These are phyloP conservation scores for Homalodisca vitripennis DNA, from an alignment of 1,140 invertebrate genomes.

Conservation along the genomic window DNA sequence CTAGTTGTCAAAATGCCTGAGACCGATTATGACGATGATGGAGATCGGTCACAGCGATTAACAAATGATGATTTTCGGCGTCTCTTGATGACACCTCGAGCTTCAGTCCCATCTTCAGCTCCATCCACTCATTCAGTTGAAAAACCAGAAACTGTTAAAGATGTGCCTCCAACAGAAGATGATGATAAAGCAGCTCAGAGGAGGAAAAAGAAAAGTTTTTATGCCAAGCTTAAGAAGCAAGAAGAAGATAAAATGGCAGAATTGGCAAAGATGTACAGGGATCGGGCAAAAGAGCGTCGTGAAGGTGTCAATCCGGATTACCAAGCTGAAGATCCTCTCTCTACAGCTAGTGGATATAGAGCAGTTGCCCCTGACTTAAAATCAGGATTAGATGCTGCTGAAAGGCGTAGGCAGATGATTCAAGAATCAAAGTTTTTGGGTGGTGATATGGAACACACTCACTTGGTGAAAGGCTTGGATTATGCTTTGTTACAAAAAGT, in stretches of 20 bases:
- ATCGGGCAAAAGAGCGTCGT: conserved; percentile 89
- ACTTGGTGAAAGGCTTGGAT: conserved; percentile 99
- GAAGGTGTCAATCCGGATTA: conserved; percentile 84
- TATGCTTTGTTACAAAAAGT: conserved; percentile 99
- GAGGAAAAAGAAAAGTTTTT: conserved; percentile 87
- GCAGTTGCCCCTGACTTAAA: conserved; percentile 95
- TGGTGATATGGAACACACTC: conserved; percentile 99
- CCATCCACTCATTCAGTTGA: conserved; percentile 45
- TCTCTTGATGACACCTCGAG: conserved; percentile 89
- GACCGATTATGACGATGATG: conserved; percentile 45
- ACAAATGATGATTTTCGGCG: conserved; percentile 98
- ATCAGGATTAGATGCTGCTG: conserved; percentile 92
- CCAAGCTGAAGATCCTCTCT: conserved; percentile 79
- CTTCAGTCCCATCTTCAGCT: conserved; percentile 58
- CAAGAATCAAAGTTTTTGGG: conserved; percentile 99
- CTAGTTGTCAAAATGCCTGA: conserved; percentile 37
- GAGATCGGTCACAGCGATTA: conserved; percentile 65
- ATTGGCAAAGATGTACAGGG: conserved; percentile 92
- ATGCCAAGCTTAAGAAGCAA: conserved; percentile 92
- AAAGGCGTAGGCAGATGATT: conserved; percentile 91
- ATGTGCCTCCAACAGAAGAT: conserved; percentile 39
- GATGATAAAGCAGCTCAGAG: conserved; percentile 68
- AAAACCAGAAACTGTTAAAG: conserved; percentile 34
- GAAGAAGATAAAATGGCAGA: conserved; percentile 96
- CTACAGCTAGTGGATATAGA: conserved; percentile 86